Percentiles rank a stretch among this genome's conserved stretches.
Evolutionary conservation across 2,888 invertebrate genomes (phyloP).

Genomic region (Exephanes ischioxanthus): DNA sequence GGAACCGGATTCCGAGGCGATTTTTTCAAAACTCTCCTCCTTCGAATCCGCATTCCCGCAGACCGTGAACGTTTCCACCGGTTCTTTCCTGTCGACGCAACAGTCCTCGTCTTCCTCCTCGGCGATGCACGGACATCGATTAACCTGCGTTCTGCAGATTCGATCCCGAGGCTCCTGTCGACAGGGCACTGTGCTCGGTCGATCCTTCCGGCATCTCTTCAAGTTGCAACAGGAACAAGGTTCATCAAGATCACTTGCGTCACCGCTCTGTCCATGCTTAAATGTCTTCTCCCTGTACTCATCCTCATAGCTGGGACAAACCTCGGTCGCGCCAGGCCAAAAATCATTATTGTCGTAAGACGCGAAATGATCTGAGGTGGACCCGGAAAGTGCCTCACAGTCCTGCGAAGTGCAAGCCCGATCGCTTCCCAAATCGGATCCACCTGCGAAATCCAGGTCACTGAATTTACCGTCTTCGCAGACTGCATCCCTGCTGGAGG

Average conservation of each 20-base stretch:
- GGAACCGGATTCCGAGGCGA: not conserved
- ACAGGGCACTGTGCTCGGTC: not conserved
- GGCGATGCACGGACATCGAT: conserved; percentile 65
- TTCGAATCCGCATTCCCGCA: not conserved
- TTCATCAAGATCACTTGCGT: conserved; percentile 4
- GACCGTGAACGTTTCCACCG: conserved; percentile 43
- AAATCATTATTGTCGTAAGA: conserved; percentile 33
- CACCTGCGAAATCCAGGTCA: conserved; percentile 30
- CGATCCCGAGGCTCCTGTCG: conserved; percentile 32
- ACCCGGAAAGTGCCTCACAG: not conserved
- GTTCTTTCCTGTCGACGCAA: conserved; percentile 24
- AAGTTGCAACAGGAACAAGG: conserved; percentile 35
- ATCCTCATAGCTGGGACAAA: conserved; percentile 1
- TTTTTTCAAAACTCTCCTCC: not conserved
- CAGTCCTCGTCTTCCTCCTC: conserved; percentile 70
- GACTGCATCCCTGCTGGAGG: conserved; percentile 21
- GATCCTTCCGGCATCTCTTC: conserved; percentile 19
- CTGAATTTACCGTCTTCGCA: conserved; percentile 31
- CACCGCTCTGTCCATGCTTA: not conserved
- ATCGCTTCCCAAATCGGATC: conserved; percentile 31
- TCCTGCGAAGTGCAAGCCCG: conserved; percentile 2
- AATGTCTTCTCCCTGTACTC: not conserved
- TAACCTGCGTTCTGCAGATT: not conserved
- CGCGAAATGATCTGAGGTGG: not conserved
- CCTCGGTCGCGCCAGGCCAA: not conserved